A percentile compares a stretch with the other conserved stretches of the same genome.
phyloP scores from a whole-genome alignment of 2,888 invertebrate species.

The Tachina fera region DNA sequence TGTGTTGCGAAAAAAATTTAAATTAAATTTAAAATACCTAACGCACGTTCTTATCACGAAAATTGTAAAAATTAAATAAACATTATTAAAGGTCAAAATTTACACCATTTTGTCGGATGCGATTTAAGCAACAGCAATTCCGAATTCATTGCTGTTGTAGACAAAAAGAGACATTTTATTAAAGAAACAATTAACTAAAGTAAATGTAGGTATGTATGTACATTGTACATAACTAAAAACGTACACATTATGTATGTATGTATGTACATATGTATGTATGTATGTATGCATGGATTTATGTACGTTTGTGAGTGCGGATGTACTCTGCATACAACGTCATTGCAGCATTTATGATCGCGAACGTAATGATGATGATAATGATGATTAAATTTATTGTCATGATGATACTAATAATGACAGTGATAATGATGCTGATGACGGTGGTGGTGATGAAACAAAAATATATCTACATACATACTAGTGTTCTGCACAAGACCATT shows the following conservation, averaged over 20 bases:
- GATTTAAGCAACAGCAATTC: conserved; percentile 16
- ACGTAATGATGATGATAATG: conserved; percentile 5
- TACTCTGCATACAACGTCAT: conserved; percentile 46
- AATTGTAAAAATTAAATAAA: conserved; percentile 9
- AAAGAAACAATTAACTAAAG: conserved; percentile 60
- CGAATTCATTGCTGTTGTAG: conserved; percentile 13
- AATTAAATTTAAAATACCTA: conserved; percentile 31
- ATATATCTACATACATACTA: background rate
- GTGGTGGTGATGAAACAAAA: conserved; percentile 23
- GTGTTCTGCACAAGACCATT: too few relatives aligned
- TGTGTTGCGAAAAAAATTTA: conserved; percentile 14
- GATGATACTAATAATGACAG: conserved; percentile 17
- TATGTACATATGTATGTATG: background rate
- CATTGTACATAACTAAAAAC: background rate
- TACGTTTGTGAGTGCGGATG: background rate
- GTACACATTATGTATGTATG: background rate
- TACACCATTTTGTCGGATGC: conserved; percentile 42
- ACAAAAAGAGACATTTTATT: conserved; percentile 54
- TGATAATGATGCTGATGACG: background rate
- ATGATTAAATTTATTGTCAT: background rate
- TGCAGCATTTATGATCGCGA: conserved; percentile 43
- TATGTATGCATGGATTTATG: background rate
- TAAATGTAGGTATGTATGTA: background rate
- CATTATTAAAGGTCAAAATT: conserved; percentile 64
- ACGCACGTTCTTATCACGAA: conserved; percentile 54